A percentile compares a stretch with the other conserved stretches of the same genome.
These are phyloP conservation scores for Hippopotamus amphibius DNA, from an alignment of 2,113 vertebrate species.

Conservation along the genomic window DNA sequence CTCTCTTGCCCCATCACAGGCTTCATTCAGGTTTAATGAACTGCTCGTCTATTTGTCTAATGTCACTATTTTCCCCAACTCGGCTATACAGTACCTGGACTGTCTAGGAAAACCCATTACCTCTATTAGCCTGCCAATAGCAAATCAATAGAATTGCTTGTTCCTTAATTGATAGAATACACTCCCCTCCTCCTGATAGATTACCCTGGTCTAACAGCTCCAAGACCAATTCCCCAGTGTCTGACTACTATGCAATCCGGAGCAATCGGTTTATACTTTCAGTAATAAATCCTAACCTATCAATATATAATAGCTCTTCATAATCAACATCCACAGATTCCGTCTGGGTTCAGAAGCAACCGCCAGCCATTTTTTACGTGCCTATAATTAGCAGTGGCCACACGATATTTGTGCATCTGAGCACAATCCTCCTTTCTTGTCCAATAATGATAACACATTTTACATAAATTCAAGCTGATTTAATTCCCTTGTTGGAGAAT, in stretches of 20 bases:
- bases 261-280: constrained; percentile 82
- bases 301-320: constrained; percentile 88
- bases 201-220: constrained; percentile 88
- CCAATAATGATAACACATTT: constrained; percentile 71
- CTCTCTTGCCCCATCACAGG: constrained; percentile 59
- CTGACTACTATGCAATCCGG: constrained; percentile 81
- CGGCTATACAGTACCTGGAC: constrained; percentile 78
- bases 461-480: constrained; percentile 78
- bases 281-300: constrained; percentile 89
- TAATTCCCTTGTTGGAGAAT: constrained; percentile 67
- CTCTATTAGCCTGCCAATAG: constrained; percentile 90
- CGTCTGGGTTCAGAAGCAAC: constrained; percentile 82
- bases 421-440: constrained; percentile 23
- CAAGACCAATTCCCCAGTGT: constrained; percentile 83
- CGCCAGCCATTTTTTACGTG: constrained; percentile 72
- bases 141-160: constrained; percentile 89
- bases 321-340: constrained; percentile 84
- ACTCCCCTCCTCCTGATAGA: constrained; percentile 88
- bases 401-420: constrained; percentile 63
- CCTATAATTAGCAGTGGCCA: constrained; percentile 86
- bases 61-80: constrained; percentile 85
- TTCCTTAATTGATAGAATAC: constrained; percentile 91
- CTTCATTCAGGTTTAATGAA: constrained; percentile 86
- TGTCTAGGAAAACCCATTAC: constrained; percentile 91
- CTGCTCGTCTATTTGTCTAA: constrained; percentile 85